phyloP scores from a whole-genome alignment of 2,888 invertebrate species.

The Campaea margaritaria region DNA sequence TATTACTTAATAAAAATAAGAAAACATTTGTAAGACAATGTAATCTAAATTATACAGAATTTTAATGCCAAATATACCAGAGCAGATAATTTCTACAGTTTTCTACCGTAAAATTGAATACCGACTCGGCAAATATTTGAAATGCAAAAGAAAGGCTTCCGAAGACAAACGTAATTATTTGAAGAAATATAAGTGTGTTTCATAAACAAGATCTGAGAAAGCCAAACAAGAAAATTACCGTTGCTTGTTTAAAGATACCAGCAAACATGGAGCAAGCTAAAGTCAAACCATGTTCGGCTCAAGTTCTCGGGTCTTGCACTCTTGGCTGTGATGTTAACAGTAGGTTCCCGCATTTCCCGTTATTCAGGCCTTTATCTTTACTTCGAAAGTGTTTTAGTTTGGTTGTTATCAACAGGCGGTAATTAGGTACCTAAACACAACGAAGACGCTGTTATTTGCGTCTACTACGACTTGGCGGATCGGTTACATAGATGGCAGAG shows the following conservation, averaged over 20 bases:
- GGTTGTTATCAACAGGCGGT: conserved; percentile 41
- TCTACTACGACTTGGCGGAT: not conserved
- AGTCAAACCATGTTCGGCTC: not conserved
- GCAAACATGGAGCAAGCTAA: conserved; percentile 8
- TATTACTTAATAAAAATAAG: no score
- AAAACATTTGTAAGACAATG: no score
- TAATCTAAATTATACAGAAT: not conserved
- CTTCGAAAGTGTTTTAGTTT: conserved; percentile 60
- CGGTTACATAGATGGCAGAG: not conserved
- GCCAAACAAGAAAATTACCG: conserved; percentile 54
- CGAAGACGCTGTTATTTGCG: not conserved
- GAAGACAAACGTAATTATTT: conserved; percentile 34
- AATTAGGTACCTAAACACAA: conserved; percentile 24
- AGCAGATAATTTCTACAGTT: no score
- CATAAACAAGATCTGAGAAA: conserved; percentile 47
- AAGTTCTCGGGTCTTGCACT: not conserved
- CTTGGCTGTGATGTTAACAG: conserved; percentile 16
- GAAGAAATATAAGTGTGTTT: conserved; percentile 28
- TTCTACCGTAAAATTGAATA: not conserved
- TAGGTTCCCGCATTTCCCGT: conserved; percentile 51
- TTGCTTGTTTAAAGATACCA: conserved; percentile 49
- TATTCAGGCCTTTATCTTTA: conserved; percentile 44
- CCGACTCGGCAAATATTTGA: conserved; percentile 15
- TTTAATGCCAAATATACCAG: not conserved
- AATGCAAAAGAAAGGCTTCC: conserved; percentile 26